Base-by-base conservation (phyloP, 2,113 vertebrate genomes). In the Philantomba maxwellii region DNA sequence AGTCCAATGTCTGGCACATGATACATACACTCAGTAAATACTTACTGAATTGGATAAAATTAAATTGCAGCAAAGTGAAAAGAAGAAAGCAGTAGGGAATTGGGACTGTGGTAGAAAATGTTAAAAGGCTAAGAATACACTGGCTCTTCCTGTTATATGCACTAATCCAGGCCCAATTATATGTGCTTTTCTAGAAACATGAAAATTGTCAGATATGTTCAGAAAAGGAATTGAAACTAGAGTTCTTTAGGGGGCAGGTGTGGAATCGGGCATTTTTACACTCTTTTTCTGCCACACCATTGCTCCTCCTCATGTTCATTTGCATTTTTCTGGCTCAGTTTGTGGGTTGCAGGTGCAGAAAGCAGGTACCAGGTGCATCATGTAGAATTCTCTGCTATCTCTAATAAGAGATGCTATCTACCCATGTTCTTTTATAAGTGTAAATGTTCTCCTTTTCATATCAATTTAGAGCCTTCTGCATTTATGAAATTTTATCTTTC, bases 221-320 rank as follows among this genome's bases (percentile, higher is more conserved):
- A 84, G 58, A 95, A 95, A 95, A 94, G 15, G 87, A 95, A 75
- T 47, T 73, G 57, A 94, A 95, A 43, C 43, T 33, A 33, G 12
- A 62, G 45, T 87, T 94, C 58, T 87, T 93, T 97, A 96, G 55
- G 60, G 9, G 39, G 7, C 21, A 87, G 57, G 36, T 73, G 39
- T 94, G 87, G 89, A 95, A 87, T 87, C 2, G 30, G 23, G 28
- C 11, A 82, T 85, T 92, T 93, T 45, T 92, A 66, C 25, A 62
- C 86, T 89, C 9, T n/a, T 57, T 90, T 90, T 82, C 45, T 80
- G 75, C 58, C 43, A 94, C 11, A 49, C 9, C 58, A 53, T 70
- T 84, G 26, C 21, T 25, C 30, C 12, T 89, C 43, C 70, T 95
- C 12, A 10, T 78, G 43, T 36, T 93, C 28, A 89, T 95, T 91